Conservation (phyloP, 64 coral and sea anemone genomes). For the Astreopora myriophthalma region DNA sequence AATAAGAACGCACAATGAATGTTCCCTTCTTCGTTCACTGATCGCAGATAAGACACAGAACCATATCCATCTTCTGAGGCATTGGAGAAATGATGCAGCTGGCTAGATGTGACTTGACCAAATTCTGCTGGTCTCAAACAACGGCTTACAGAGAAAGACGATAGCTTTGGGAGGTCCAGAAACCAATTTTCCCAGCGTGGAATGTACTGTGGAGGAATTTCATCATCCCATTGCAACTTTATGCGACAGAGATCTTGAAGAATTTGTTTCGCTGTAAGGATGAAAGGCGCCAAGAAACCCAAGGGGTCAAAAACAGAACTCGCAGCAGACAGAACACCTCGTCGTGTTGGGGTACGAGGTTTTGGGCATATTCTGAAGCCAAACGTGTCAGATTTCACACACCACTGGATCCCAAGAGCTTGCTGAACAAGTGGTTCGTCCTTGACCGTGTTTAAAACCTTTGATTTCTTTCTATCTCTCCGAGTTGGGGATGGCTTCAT, state of each 20-base stretch:
- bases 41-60: not conserved
- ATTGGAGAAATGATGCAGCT: slow-evolving; percentile 10
- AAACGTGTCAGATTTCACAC: not conserved
- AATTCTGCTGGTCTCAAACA: not conserved
- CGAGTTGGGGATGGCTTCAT: not conserved
- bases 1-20: slow-evolving; percentile 1
- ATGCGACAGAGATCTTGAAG: not conserved
- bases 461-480: not conserved
- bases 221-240: not conserved
- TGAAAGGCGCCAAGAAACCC: not conserved
- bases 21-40: not conserved
- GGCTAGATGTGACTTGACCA: not conserved
- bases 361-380: not conserved
- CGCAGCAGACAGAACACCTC: not conserved
- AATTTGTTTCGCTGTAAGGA: not conserved
- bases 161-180: not conserved
- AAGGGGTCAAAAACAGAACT: not conserved
- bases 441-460: not conserved
- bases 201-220: not conserved
- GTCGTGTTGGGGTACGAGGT: not conserved
- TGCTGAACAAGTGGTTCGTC: not conserved
- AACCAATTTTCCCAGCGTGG: slow-evolving; percentile 3
- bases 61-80: slow-evolving; percentile 3
- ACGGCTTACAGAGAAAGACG: not conserved
- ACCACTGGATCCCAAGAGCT: not conserved